These are phyloP conservation scores for Chouioia cunea DNA, from an alignment of 2,888 invertebrate species.

Conservation along the genomic window DNA sequence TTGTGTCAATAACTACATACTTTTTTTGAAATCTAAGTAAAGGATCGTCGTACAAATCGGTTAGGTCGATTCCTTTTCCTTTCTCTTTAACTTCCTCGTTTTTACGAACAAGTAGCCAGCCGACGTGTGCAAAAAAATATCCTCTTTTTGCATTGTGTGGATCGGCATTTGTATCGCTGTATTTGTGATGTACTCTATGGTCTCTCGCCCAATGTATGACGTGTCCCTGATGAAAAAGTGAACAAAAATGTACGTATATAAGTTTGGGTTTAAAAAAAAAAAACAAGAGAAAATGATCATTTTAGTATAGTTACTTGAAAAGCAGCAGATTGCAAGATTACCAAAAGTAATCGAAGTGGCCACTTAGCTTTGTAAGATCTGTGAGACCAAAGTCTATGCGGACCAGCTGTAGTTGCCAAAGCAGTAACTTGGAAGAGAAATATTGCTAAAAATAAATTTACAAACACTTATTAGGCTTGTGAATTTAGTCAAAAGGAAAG, in stretches of 20 bases:
- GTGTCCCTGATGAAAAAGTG: too few relatives aligned
- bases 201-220: constrained; percentile 80
- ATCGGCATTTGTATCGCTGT: background rate
- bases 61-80: background rate
- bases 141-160: background rate
- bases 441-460: constrained; percentile 73
- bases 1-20: background rate
- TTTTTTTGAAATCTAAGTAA: background rate
- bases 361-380: constrained; percentile 94
- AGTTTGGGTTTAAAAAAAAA: too few relatives aligned
- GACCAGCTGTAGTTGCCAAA: constrained; percentile 95
- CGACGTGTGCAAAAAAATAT: background rate
- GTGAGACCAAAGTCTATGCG: constrained; percentile 96
- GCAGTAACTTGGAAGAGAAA: constrained; percentile 82
- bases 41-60: background rate
- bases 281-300: too few relatives aligned
- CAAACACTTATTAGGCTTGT: background rate
- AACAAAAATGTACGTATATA: background rate
- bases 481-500: background rate
- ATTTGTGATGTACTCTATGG: constrained; percentile 69
- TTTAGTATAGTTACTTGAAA: constrained; percentile 77
- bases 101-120: background rate
- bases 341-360: constrained; percentile 85
- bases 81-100: background rate
- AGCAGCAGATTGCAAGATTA: constrained; percentile 88